Evolutionary conservation across 1,140 invertebrate genomes (phyloP).

Genomic region (Piezodorus guildinii): DNA sequence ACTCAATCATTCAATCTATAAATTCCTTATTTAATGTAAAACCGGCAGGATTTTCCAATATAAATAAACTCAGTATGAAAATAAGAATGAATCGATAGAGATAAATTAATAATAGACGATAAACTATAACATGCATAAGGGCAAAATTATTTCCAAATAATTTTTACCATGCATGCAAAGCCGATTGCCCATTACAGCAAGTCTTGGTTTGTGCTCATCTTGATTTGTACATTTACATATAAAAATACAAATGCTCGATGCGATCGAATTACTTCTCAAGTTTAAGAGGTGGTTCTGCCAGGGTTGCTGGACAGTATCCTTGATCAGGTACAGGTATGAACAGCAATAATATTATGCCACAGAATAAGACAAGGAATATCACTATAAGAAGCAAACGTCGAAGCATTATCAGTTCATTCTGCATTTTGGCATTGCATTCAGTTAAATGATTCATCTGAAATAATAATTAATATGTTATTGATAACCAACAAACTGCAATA

Average conservation of each 20-base stretch:
- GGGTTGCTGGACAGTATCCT: neutral
- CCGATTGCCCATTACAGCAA: too few relatives aligned
- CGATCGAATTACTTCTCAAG: neutral
- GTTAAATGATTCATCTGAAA: slow-evolving; percentile 20
- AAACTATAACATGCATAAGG: too few relatives aligned
- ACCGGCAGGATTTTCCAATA: too few relatives aligned
- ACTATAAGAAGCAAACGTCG: neutral
- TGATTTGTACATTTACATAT: neutral
- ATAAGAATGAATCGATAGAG: too few relatives aligned
- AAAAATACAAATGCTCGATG: slow-evolving; percentile 2
- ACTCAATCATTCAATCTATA: too few relatives aligned
- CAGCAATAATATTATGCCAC: neutral
- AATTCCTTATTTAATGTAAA: too few relatives aligned
- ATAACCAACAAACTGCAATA: neutral
- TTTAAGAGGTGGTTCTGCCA: neutral
- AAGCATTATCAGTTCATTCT: neutral
- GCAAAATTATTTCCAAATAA: too few relatives aligned
- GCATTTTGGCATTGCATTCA: slow-evolving; percentile 13
- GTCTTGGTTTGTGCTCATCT: too few relatives aligned
- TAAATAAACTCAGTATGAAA: too few relatives aligned
- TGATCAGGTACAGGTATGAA: neutral
- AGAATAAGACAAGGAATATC: slow-evolving; percentile 34
- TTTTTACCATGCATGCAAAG: too few relatives aligned
- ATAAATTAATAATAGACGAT: too few relatives aligned
- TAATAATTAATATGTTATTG: neutral